A percentile compares a stretch with the other conserved stretches of the same genome.
Conservation (phyloP, 2,113 vertebrate species). For the Tinamus guttatus region DNA sequence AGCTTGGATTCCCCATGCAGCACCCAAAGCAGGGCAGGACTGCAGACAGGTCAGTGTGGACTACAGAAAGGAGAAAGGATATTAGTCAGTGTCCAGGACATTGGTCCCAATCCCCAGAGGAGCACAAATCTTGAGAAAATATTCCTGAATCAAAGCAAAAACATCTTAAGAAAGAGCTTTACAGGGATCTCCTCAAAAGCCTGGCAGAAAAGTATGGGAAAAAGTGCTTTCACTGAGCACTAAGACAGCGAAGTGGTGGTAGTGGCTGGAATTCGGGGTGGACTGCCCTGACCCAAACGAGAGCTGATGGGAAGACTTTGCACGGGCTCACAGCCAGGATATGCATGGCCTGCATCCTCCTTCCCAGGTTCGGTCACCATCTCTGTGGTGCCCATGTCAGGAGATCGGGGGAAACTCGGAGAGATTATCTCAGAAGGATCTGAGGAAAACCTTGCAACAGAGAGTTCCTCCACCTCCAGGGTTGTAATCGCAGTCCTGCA, state of each 20-base stretch:
- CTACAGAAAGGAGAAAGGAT: neutral
- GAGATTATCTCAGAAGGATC: neutral
- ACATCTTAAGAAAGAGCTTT: neutral
- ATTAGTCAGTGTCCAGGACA: neutral
- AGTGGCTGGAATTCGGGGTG: too few relatives aligned
- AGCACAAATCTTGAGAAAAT: neutral
- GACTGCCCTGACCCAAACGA: too few relatives aligned
- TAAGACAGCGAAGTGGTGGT: neutral
- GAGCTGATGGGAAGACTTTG: too few relatives aligned
- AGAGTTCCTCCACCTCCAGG: neutral
- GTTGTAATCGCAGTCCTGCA: neutral
- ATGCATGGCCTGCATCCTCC: too few relatives aligned
- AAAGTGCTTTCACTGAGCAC: neutral
- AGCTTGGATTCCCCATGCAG: too few relatives aligned
- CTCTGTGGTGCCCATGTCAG: too few relatives aligned
- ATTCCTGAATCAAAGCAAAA: neutral
- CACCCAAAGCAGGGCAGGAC: too few relatives aligned
- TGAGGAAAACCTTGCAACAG: neutral
- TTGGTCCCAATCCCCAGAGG: fast-evolving
- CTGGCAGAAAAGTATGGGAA: neutral
- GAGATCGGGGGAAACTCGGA: too few relatives aligned
- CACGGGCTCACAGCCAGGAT: too few relatives aligned
- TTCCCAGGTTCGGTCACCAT: too few relatives aligned
- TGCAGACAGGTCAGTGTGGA: neutral
- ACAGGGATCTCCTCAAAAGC: neutral